Evolutionary conservation across 2,797 vertebrate species (phyloP), one percentile per base, ranked within the genome.

Genomic region (Sebastes taczanowskii): DNA sequence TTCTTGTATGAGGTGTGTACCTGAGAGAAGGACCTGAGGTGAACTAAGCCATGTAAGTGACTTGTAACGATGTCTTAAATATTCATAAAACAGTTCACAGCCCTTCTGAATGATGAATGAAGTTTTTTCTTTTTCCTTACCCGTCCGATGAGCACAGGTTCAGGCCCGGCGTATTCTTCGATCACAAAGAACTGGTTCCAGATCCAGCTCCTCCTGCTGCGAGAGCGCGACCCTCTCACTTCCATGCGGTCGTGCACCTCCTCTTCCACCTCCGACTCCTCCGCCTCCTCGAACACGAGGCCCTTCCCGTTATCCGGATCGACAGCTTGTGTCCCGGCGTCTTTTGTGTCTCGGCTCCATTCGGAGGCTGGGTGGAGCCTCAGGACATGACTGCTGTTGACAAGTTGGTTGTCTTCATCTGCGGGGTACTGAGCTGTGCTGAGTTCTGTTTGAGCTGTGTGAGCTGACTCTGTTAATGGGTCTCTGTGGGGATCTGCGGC

Each of bases 151-250:
- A 98, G 97, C 80, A 98, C 97, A 0, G 97, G 97, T 91, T 98
- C 97, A 2, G 97, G 97, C 11, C 97, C 97, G 1, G 97, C 95
- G 25, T 98, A 98, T 74, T 98, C 97, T 91, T 98, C 97, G 3
- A 98, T 98, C 86, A 98, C 97, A 80, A 98, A 98, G 91, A 98
- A 98, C 94, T 98, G 97, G 92, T 98, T 98, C 97, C 97, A 98
- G 88, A 98, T 97, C 97, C 97, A 98, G 91, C 97, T 98, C 85
- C 97, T 96, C 65, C 97, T 95, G 85, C 96, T 96, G 66, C 97
- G 95, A 20, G 95, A 95, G 61, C 96, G 95, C 2, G 95, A 75
- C 52, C 86, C 91, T 25, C 72, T 94, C 75, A 34, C 86, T 35
- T 90, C 89, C 63, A 25, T 35, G 0, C 27, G 86, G 2, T 80